Percentiles rank a stretch among this genome's conserved stretches.
These are phyloP conservation scores for Heteromyza rotundicornis DNA, from an alignment of 2,888 invertebrate species.

Conservation along the genomic window DNA sequence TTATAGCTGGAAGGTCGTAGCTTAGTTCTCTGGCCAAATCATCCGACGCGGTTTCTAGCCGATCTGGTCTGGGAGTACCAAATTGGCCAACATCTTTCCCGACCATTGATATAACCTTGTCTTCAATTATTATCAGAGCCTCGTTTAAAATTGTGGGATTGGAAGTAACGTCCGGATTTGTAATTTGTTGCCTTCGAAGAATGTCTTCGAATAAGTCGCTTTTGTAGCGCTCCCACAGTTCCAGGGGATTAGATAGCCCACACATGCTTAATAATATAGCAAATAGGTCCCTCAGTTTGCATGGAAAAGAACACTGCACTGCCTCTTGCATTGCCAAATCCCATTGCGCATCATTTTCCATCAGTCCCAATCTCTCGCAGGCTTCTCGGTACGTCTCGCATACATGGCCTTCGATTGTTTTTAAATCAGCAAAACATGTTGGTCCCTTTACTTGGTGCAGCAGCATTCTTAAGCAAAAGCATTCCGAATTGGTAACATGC, in stretches of 20 bases:
- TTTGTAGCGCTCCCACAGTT: conserved; percentile 11
- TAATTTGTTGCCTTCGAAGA: background rate
- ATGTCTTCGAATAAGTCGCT: conserved; percentile 15
- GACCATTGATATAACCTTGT: background rate
- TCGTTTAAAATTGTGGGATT: background rate
- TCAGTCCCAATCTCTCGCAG: background rate
- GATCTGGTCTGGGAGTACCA: background rate
- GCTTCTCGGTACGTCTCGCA: conserved; percentile 19
- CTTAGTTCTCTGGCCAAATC: background rate
- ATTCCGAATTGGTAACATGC: conserved; percentile 9
- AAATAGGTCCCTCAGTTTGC: conserved; percentile 9
- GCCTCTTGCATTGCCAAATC: conserved; percentile 11
- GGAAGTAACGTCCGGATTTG: background rate
- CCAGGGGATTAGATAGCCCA: background rate
- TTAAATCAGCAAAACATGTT: conserved; percentile 7
- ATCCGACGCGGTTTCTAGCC: background rate
- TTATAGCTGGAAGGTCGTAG: background rate
- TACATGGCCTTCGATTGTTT: background rate
- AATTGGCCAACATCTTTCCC: background rate
- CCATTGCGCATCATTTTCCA: background rate
- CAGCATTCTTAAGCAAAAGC: conserved; percentile 17
- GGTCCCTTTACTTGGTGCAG: conserved; percentile 7
- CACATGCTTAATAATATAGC: conserved; percentile 13
- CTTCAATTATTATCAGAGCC: background rate
- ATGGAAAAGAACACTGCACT: background rate